Base-by-base conservation (phyloP, 1,140 invertebrate species). In the Ectropis grisescens region DNA sequence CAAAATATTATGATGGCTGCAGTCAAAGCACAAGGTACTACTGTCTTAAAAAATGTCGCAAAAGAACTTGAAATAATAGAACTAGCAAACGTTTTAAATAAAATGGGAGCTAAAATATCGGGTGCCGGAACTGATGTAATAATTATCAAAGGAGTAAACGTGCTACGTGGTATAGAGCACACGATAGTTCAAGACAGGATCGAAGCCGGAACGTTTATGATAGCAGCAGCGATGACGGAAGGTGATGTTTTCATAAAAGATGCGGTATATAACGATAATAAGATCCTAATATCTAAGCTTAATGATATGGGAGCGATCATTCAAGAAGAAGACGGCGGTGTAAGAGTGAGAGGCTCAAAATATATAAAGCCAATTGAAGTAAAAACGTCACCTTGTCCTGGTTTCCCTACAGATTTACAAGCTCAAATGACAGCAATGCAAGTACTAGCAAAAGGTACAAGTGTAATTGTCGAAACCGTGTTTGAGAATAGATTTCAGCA, bases 371-470 rank as follows among this genome's bases (percentile, higher is more conserved):
- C 10, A 32, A 54, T 19, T 29, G 26, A 47, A 15, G 28, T 68
- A 11, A 15, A 14, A 13, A 66, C 61, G 14, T 16, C 26, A 12
- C 62, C 62, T 7, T 53, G 49, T 26, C 64, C 64, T 1, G 57
- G 40, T 0, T 68, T 68, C 24, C 51, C 64, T 11, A 62, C 64
- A 8, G 64, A 68, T 44, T 32, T 68, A 40, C 61, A 66, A 41
- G 45, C 58, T 13, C 61, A 41, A 29, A 49, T 60, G 11, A 49
- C 39, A 15, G 32, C 40, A 11, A 15, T 59, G 22, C 41, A 33
- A 10, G 11, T 26, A 11, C 19, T 48, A 1, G 44, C 51, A 23
- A 23, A 59, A 16, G 61, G 61, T 16, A 37, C 25, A 5, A 33
- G 35, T 12, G 14, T 50, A 7, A 40, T 68, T 13, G 33, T 12